Evolutionary conservation across 2,888 invertebrate genomes (phyloP), one percentile per base, ranked within the genome.

Genomic region (Liopterus haemorrhoidalis): DNA sequence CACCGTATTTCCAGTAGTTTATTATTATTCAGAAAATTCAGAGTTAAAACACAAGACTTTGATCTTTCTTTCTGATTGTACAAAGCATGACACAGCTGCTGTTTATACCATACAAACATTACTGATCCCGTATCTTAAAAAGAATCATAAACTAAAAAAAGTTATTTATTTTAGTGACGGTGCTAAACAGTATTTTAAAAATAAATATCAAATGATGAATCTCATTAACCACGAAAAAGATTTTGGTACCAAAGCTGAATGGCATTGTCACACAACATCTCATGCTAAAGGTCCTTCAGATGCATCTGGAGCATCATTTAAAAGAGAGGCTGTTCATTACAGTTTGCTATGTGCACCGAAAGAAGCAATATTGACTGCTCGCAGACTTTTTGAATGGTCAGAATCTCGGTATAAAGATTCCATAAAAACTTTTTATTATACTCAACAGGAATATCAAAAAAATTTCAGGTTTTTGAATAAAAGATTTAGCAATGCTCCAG

Each of bases 1-100:
- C 1, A 57, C 53, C 2, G n/a, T 57, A 15, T 50, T 41, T 30
- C 38, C 55, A 15, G 42, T 50, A 3, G 53, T 52, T 5, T 32
- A 49, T 18, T 54, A 57, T 44, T 54, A 47, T 38, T 48, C 46
- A 31, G 16, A 28, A 21, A 18, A 49, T 39, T 12, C 33, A 19
- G 39, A 48, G 18, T 15, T 50, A 20, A 25, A 24, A 28, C 49
- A 52, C 31, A 27, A 16, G 25, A 54, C 52, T 40, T 40, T 55
- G 14, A 51, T 49, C 5, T 48, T 52, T 2, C 50, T 56, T 14
- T 53, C 55, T 8, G 56, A 56, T 37, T 45, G 42, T 30, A 28
- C 43, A 4, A 48, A 20, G 8, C 55, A 56, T 47, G 53, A 56
- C 41, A 28, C 53, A 14, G 32, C 46, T 42, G 46, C 53, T 27